phyloP scores from a whole-genome alignment of 2,797 vertebrate genomes.

The Ctenochaetus hawaiiensis region DNA sequence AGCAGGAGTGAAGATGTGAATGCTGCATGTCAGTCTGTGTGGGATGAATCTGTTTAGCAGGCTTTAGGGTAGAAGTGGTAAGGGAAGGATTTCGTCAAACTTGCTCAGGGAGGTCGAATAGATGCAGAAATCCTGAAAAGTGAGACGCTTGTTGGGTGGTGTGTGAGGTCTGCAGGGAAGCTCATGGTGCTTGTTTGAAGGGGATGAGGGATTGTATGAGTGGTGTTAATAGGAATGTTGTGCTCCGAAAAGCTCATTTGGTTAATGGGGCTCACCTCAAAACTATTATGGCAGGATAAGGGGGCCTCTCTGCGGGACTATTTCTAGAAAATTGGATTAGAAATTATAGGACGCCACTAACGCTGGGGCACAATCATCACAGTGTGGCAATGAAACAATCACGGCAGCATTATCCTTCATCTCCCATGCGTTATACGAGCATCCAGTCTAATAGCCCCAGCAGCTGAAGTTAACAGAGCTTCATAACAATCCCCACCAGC shows the following conservation, averaged over 20 bases:
- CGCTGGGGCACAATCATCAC: slow-evolving; percentile 41
- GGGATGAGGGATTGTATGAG: slow-evolving; percentile 54
- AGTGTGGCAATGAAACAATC: slow-evolving; percentile 65
- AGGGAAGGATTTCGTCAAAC: slow-evolving; percentile 17
- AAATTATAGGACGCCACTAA: slow-evolving; percentile 64
- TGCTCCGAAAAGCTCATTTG: slow-evolving; percentile 73
- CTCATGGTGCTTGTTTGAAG: slow-evolving; percentile 30
- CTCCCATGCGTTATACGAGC: slow-evolving; percentile 51
- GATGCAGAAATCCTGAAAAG: slow-evolving; percentile 29
- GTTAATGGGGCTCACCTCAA: slow-evolving; percentile 80
- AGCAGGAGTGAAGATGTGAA: slow-evolving; percentile 26
- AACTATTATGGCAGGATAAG: slow-evolving; percentile 69
- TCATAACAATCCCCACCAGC: slow-evolving; percentile 47
- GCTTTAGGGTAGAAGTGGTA: slow-evolving; percentile 22
- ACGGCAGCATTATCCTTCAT: slow-evolving; percentile 61
- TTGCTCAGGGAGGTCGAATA: slow-evolving; percentile 8
- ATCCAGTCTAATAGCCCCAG: slow-evolving; percentile 38
- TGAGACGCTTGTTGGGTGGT: slow-evolving; percentile 19
- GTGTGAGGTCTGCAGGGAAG: slow-evolving; percentile 21
- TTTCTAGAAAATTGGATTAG: slow-evolving; percentile 75
- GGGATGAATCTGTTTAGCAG: slow-evolving; percentile 36
- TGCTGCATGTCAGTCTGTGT: slow-evolving; percentile 18
- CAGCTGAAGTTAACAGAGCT: slow-evolving; percentile 45
- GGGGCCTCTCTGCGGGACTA: slow-evolving; percentile 60
- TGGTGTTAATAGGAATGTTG: slow-evolving; percentile 68